Base-by-base conservation (phyloP, 2,888 invertebrate species). In the Acanthoscelides obtectus region DNA sequence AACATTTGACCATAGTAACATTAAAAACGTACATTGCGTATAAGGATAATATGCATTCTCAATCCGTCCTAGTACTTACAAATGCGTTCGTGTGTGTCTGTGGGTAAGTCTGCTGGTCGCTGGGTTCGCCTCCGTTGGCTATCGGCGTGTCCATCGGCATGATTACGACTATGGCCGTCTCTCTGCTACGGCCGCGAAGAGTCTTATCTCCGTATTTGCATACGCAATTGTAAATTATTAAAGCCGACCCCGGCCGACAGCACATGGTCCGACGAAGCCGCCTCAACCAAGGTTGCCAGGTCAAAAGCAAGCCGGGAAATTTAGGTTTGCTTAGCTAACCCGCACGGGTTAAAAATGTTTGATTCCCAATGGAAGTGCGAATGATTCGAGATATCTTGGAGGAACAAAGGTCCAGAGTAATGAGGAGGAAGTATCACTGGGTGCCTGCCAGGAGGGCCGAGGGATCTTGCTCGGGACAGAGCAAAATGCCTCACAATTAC, bases 221-320 rank as follows among this genome's bases (percentile, higher is more conserved):
- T 83, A 83, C 81, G 80, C 83, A 83, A 83, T 83, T 83, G 83
- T 80, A 79, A 83, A 83, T 83, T 83, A 83, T 83, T 80, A 81
- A 83, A 82, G 81, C 80, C 77, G 73, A 77, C 22, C 69, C 69
- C 27, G 70, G 69, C 71, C 5, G 73, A 70, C 45, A 45, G 45
- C 45, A 45, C 45, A 45, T 12, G 45, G 45, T 45, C 45, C 45
- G 45, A 1, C 12, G 45, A 45, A 45, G 45, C 45, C 45, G 45
- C 45, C 45, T 1, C 3, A 45, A 17, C 45, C 45, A 45, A 45
- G 45, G 45, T 45, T 45, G 45, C 45, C 45, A 45, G 45, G 45
- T 45, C 45, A 12, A 45, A 45, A 45, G 12, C 17, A 12, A 3
- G 6, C 45, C 45, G 45, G 45, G 12, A 45, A 45, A 45, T 45